Base-by-base conservation (phyloP, 1,140 invertebrate genomes). In the Dermatophagoides farinae region DNA sequence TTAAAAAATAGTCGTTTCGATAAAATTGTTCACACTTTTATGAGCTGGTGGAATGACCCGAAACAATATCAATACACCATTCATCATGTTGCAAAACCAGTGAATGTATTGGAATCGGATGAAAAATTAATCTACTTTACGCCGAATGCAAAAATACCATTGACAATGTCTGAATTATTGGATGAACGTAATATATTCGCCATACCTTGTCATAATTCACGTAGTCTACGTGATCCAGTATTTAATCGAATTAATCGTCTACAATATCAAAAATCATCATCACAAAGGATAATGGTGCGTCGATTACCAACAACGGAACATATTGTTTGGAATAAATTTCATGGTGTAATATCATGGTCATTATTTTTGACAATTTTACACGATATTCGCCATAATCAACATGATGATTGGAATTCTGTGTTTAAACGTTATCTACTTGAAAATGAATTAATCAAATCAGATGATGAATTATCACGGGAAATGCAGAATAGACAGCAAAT, bases 321-420 rank as follows among this genome's bases (percentile, higher is more conserved):
- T 23, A 23, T 55, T 37, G 53, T 55, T 37, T 55, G 53, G 53
- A 55, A 55, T 23, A 55, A 55, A 44, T 55, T 55, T 25, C 53
- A 55, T 44, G 53, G 53, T 6, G 53, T 55, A 6, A n/a, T 55
- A 14, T n/a, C 16, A 44, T 14, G 14, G 23, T 5, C 10, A 12
- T 25, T 14, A 11, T 11, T 40, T 11, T 55, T 55, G 2, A 4
- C 23, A n/a, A 55, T 55, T 18, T 5, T 55, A 12, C 53, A 55
- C 16, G 53, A 55, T 23, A 44, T 44, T 14, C 5, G 38, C 5
- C 23, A 55, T 38, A 23, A 55, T 41, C 12, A 1, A n/a, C 1
- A 31, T 20, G 14, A 25, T 55, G 14, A 55, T 40, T 55, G 53
- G 53, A 40, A 55, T 22, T 39, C 2, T 40, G 38, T 44, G 4